Percentiles rank a stretch among this genome's conserved stretches.
phyloP scores from a whole-genome alignment of 1,140 invertebrate genomes.

The Atta colombica region DNA sequence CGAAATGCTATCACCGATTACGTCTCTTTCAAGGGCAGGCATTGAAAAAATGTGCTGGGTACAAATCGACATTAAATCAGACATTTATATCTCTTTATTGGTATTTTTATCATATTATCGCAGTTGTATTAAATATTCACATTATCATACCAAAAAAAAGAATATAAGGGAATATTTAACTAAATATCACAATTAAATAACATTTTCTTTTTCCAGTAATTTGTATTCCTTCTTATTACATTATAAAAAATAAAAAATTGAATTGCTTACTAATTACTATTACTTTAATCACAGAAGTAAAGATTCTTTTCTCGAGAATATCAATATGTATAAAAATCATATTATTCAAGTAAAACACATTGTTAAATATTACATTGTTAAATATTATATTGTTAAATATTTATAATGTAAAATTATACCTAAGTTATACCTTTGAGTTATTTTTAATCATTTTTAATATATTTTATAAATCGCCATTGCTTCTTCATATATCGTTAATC shows the following conservation, averaged over 20 bases:
- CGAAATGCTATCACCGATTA: conserved; percentile 30
- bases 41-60: not conserved
- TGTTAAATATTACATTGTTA: not conserved
- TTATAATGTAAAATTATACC: no score
- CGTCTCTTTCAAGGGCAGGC: not conserved
- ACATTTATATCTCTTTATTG: not conserved
- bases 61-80: not conserved
- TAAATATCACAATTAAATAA: not conserved
- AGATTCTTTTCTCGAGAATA: not conserved
- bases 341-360: conserved; percentile 1
- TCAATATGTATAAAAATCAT: not conserved
- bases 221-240: not conserved
- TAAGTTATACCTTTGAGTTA: no score
- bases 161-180: not conserved
- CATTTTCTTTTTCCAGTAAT: not conserved
- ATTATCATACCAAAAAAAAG: not conserved
- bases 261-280: no score
- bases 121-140: not conserved
- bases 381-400: no score
- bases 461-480: no score
- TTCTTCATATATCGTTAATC: no score
- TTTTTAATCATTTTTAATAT: no score
- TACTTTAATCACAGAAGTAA: not conserved
- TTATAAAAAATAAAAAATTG: not conserved
- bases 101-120: not conserved